A percentile compares a stretch with the other conserved stretches of the same genome.
These are phyloP conservation scores for Anastrepha obliqua DNA, from an alignment of 1,140 invertebrate genomes.

Conservation along the genomic window DNA sequence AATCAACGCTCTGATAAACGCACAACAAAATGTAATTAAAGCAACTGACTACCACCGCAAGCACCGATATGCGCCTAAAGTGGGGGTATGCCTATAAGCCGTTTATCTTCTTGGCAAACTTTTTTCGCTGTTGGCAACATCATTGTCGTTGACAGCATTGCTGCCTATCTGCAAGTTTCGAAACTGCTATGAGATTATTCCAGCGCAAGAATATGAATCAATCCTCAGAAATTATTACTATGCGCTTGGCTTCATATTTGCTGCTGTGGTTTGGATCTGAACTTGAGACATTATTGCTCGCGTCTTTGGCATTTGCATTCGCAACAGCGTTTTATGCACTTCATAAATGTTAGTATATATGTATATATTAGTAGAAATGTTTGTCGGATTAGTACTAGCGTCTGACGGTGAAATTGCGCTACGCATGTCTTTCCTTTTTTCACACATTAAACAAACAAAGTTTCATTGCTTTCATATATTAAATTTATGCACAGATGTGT, in stretches of 20 bases:
- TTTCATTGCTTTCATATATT: neutral
- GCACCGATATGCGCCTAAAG: neutral
- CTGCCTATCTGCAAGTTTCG: neutral
- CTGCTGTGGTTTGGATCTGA: neutral
- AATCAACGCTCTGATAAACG: slow-evolving; percentile 30
- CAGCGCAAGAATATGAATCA: no score
- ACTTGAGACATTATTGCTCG: neutral
- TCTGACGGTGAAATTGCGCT: neutral
- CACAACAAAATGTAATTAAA: neutral
- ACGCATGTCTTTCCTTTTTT: neutral
- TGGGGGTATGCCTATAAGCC: no score
- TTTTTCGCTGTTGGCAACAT: neutral
- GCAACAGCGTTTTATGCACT: neutral
- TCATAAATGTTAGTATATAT: neutral
- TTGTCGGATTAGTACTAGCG: neutral
- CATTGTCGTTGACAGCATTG: neutral
- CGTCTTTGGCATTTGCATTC: neutral
- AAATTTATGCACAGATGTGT: neutral
- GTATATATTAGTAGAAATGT: neutral
- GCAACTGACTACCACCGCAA: neutral
- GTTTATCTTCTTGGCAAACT: neutral
- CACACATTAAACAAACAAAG: neutral
- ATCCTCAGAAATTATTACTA: neutral
- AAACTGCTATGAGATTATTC: no score
- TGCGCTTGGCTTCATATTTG: neutral